phyloP scores from a whole-genome alignment of 1,140 invertebrate genomes.

The Drosophila jambulina region DNA sequence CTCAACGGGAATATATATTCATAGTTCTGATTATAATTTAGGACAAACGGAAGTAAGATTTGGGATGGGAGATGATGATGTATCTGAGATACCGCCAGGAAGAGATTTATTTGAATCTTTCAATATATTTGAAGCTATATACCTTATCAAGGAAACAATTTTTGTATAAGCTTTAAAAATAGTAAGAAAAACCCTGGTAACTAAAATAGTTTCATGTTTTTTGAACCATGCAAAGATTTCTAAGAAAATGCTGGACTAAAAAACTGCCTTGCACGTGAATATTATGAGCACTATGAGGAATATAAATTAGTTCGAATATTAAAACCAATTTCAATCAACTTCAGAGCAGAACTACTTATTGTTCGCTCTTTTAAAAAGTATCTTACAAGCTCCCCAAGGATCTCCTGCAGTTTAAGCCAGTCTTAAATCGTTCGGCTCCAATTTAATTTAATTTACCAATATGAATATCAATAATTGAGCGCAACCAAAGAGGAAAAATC shows the following conservation, averaged over 20 bases:
- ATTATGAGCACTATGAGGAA: not conserved
- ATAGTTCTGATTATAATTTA: conserved; percentile 11
- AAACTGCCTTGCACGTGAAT: not conserved
- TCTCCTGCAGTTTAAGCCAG: conserved; percentile 2
- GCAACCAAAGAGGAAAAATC: conserved; percentile 10
- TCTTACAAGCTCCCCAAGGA: not conserved
- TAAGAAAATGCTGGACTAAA: not conserved
- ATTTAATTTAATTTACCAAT: conserved; percentile 52
- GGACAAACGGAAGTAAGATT: conserved; percentile 15
- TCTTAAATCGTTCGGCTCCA: conserved; percentile 17
- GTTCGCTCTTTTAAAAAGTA: not conserved
- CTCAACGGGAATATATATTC: not conserved
- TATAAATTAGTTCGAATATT: not conserved
- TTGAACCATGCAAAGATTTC: not conserved
- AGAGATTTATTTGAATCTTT: no score
- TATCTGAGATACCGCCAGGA: not conserved
- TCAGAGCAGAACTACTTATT: not conserved
- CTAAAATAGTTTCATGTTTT: no score
- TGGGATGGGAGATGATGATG: not conserved
- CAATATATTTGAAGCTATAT: not conserved
- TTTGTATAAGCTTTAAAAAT: not conserved
- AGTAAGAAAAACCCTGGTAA: not conserved
- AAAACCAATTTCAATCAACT: conserved; percentile 6
- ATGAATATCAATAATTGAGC: conserved; percentile 54
- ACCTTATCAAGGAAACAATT: not conserved